These are phyloP conservation scores for Hyperopisus bebe DNA, from an alignment of 2,113 vertebrate species.

Conservation along the genomic window DNA sequence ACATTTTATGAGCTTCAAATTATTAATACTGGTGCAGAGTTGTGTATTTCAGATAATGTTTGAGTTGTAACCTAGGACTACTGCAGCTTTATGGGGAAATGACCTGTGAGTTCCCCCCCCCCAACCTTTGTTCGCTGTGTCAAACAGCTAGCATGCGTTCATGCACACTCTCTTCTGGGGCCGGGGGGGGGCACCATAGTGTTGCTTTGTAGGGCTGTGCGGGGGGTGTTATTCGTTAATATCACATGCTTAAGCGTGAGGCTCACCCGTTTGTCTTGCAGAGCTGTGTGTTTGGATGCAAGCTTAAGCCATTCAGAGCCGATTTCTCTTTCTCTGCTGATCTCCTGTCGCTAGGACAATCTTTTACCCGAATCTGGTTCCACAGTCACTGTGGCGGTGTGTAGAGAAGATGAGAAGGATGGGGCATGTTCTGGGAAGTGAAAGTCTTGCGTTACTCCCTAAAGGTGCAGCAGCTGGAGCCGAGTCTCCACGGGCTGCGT, in stretches of 20 bases:
- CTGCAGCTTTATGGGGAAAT: neutral
- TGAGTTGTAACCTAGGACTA: neutral
- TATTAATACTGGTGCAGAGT: too few species aligned
- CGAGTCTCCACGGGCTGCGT: slow-evolving; percentile 64
- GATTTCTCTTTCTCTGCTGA: neutral
- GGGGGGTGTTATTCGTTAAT: neutral
- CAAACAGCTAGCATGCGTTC: neutral
- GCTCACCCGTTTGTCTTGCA: neutral
- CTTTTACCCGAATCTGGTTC: neutral
- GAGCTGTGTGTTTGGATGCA: neutral
- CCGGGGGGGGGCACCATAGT: neutral
- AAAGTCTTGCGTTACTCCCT: slow-evolving; percentile 30
- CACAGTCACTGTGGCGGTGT: neutral
- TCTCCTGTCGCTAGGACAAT: neutral
- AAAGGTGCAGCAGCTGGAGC: slow-evolving; percentile 79
- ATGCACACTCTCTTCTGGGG: neutral
- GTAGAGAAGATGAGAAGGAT: neutral
- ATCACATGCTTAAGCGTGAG: neutral
- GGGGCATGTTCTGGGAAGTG: slow-evolving; percentile 22
- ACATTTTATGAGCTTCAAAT: too few species aligned
- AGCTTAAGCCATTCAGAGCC: neutral
- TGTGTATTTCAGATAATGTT: too few species aligned
- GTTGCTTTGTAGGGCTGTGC: neutral
- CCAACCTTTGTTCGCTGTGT: neutral
- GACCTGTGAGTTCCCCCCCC: neutral